Base-by-base conservation (phyloP, 23 tunicate species). In the Styela plicata region DNA sequence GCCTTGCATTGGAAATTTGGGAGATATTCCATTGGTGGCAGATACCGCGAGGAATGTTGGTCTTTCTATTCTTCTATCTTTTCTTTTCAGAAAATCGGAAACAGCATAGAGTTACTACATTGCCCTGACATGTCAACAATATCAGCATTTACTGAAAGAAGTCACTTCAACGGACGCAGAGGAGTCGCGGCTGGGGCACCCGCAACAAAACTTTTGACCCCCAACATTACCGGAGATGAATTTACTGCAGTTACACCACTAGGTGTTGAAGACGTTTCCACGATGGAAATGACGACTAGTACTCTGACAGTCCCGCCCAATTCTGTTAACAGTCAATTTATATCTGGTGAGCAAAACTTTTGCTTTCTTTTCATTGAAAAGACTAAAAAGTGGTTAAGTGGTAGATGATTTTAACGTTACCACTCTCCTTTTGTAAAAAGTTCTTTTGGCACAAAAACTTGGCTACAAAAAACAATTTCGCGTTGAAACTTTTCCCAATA, bases 81-180 rank as follows among this genome's bases (percentile, higher is more conserved):
- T 44, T 5, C 13, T 44, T 44, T 44, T 7, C 71, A 84, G 88
- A 36, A 53, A 22, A 53, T 84, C 64, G 88, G 88, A 20, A 84
- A 34, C 69, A 82, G 79, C 84, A 82, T 75, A 13, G 88, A 84
- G 63, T 52, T 80, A 33, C 63, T 81, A 1, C 83, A 84, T 53
- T 90, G 89, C 35, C 97, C 97, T 20, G 97, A 91, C 22, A 91
- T 91, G 86, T 91, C 97, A 19, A 91, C 97, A 23, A 91, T 91
- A 19, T 80, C 88, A n/a, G 35, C 74, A 44, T 26, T 44, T 33
- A 82, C 83, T 32, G 85, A 73, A n/a, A 67, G 80, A 31, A 44
- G 57, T 44, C 57, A 44, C 13, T 44, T 44, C 57, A 44, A 44
- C 57, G 13, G 10, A 44, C 34, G 61, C 13, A 34, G 62, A 74